Base-by-base conservation (phyloP, 1,140 invertebrate species). In the Aphidius gifuensis region DNA sequence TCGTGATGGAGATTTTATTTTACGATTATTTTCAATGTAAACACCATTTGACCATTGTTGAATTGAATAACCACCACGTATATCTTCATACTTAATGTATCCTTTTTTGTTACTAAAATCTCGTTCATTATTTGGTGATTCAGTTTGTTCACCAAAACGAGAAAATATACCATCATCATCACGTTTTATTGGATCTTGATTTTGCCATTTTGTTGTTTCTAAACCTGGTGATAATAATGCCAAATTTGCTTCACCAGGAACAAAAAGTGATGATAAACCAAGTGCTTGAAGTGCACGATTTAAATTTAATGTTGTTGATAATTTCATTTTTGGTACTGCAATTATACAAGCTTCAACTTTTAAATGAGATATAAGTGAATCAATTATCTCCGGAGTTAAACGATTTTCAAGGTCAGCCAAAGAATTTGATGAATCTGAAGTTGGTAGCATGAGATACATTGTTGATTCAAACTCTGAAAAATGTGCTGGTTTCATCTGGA, bases 361-460 rank as follows among this genome's bases (percentile, higher is more conserved):
- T 67, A 82, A 83, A 32, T 80, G 82, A 0, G 67, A 66, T 1
- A 87, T 84, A 57, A 88, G 70, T 1, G 72, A 61, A 9, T 85
- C 80, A 5, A 92, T 68, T 6, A 78, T 72, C 0, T 81, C 74
- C 0, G 80, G 64, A 0, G 75, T 83, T 3, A 92, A 58, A 1
- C 66, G 67, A 0, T 71, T 68, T 66, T 87, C 83, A 16, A 91
- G 70, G 2, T 72, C 62, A 5, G 70, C 70, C 5, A 89, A 65
- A 6, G 79, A 82, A 4, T 68, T 58, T 0, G 75, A 70, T 0
- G 80, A 82, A 6, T 82, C 77, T 4, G 82, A 76, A 6, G 75
- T 78, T 0, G 91, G 91, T 32, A 91, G 77, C 0, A 93, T 72
- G 0, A 92, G 73, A 57, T 91, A 88, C 87, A 93, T 89, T 3